Evolutionary conservation across 2,888 invertebrate genomes (phyloP), one percentile per base, ranked within the genome.

Genomic region (Nemoura dubitans): DNA sequence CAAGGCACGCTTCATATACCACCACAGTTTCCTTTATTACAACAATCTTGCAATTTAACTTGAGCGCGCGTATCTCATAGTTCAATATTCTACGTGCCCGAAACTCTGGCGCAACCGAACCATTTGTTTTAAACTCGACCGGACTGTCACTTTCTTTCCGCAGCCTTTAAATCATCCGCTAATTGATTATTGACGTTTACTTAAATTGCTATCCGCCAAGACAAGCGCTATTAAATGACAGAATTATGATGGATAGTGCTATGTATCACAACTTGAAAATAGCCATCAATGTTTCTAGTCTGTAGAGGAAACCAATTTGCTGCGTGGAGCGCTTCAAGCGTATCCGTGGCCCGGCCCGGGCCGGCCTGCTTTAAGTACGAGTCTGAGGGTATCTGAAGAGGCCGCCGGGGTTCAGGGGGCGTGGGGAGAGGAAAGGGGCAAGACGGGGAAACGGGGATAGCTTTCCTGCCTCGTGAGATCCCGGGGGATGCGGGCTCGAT

Each of bases 281-380:
- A 30, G 84, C 59, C 84, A 84, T 84, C 84, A 84, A 84, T 84
- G 59, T 81, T 81, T 14, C 84, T 76, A 76, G 84, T 76, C 84
- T 10, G 59, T 59, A 84, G 59, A 29, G 84, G 59, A 84, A 84
- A 78, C 76, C 80, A 82, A 80, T 86, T 81, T 84, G 81, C 76
- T 29, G 43, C 21, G 59, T 59, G n/a, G n/a, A 7, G 14, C 59
- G 6, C 59, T 59, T 59, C 59, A 21, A 59, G 59, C 21, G 59
- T 59, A 59, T 59, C 59, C 59, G 3, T 59, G 59, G 59, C 59
- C 59, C 16, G 59, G 59, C 2, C 59, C 21, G 21, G 59, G 16
- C 59, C 59, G 10, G 59, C 59, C 59, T 59, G 21, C 59, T 59
- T 59, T 59, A 59, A 59, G 59, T 59, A 59, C 59, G 14, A 10